A percentile compares a stretch with the other conserved stretches of the same genome.
These are phyloP conservation scores for Hedychridium roseum DNA, from an alignment of 2,888 invertebrate genomes.

Conservation along the genomic window DNA sequence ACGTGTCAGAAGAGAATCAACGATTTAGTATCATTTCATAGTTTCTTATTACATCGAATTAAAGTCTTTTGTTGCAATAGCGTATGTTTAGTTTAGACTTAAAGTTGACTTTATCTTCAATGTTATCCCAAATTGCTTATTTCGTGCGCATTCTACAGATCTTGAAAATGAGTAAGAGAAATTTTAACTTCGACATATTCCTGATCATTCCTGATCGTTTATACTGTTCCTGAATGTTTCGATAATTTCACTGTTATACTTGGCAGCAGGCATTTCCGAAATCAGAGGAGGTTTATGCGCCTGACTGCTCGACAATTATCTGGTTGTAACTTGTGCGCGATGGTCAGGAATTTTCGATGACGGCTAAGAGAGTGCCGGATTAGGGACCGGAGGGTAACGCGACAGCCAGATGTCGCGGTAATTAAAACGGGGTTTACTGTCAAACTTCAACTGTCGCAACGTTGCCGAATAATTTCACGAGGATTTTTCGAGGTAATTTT, in stretches of 20 bases:
- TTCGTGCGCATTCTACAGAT: too few species aligned
- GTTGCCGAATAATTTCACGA: slow-evolving; percentile 28
- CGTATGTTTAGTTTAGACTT: too few species aligned
- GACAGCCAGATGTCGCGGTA: slow-evolving; percentile 61
- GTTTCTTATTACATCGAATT: too few species aligned
- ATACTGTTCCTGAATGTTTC: background rate
- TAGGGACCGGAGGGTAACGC: slow-evolving; percentile 47
- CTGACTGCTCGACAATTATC: slow-evolving; percentile 43
- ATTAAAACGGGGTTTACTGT: slow-evolving; percentile 61
- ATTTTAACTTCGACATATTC: too few species aligned
- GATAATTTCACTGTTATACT: slow-evolving; percentile 6
- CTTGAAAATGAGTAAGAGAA: too few species aligned
- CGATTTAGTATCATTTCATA: too few species aligned
- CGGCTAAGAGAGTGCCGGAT: slow-evolving; percentile 29
- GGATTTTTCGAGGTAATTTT: slow-evolving; percentile 36
- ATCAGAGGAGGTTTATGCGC: slow-evolving; percentile 20
- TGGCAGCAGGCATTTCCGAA: background rate
- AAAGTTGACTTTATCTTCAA: too few species aligned
- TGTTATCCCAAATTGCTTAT: too few species aligned
- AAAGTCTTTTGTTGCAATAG: too few species aligned
- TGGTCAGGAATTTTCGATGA: slow-evolving; percentile 44
- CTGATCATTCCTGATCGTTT: too few species aligned
- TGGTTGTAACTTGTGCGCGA: slow-evolving; percentile 49
- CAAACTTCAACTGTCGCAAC: slow-evolving; percentile 50
- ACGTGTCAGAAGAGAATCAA: too few species aligned